Conservation (phyloP, 2,888 invertebrate species). For the Drosophila vallismaia region DNA sequence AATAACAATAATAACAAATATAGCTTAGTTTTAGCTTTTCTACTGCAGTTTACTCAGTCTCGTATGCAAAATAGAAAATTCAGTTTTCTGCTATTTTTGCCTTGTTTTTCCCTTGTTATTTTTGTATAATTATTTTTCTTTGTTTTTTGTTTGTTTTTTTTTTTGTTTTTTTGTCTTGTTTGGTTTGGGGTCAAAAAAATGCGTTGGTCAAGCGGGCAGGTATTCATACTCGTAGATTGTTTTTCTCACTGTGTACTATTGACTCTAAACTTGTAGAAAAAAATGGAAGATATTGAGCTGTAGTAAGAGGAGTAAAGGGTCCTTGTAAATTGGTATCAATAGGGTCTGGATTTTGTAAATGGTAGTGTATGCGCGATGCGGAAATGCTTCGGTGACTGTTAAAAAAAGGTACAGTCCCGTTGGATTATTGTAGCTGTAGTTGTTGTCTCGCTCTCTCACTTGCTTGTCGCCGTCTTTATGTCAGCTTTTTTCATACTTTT, state of each 20-base stretch:
- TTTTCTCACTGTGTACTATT: slow-evolving; percentile 27
- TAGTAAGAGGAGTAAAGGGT: slow-evolving; percentile 37
- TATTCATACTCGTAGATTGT: slow-evolving; percentile 33
- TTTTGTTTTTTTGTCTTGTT: slow-evolving; percentile 16
- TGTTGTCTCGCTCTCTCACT: slow-evolving; percentile 42
- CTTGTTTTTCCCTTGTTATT: slow-evolving; percentile 50
- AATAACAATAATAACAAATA: slow-evolving; percentile 36
- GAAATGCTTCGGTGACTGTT: slow-evolving; percentile 57
- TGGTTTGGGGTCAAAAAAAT: slow-evolving; percentile 40
- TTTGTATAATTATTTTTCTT: slow-evolving; percentile 16
- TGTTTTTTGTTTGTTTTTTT: slow-evolving; percentile 16
- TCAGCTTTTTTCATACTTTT: slow-evolving; percentile 25
- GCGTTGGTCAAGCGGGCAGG: slow-evolving; percentile 44
- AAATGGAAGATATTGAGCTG: slow-evolving; percentile 14
- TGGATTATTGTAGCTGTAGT: slow-evolving; percentile 48
- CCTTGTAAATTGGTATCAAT: slow-evolving; percentile 67
- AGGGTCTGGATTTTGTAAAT: slow-evolving; percentile 57
- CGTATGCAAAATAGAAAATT: slow-evolving; percentile 69
- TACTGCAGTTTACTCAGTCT: slow-evolving; percentile 69
- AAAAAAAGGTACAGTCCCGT: slow-evolving; percentile 55
- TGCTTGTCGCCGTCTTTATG: slow-evolving; percentile 22
- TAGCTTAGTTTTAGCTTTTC: slow-evolving; percentile 44
- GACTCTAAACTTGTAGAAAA: slow-evolving; percentile 41
- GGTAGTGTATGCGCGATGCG: slow-evolving; percentile 69
- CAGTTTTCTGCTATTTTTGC: slow-evolving; percentile 58